Conservation (phyloP, 2,888 invertebrate species). For the Formica aserva region DNA sequence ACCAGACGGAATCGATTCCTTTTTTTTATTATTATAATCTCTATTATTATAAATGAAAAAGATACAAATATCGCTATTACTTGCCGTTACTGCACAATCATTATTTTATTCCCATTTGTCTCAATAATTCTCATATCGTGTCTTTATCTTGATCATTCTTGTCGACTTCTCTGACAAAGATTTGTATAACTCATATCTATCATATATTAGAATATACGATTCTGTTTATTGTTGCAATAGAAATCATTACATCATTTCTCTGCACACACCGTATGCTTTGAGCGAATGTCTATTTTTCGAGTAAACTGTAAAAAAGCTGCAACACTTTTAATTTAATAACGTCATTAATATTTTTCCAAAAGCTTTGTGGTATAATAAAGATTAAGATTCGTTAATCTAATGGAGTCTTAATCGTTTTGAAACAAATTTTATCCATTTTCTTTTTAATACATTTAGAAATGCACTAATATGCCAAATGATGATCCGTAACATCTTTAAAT, state of each 20-base stretch:
- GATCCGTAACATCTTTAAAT: constrained; percentile 39
- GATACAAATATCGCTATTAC: constrained; percentile 54
- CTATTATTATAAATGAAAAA: constrained; percentile 54
- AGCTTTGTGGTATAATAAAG: not conserved
- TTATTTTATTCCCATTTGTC: constrained; percentile 31
- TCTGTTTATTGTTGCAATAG: constrained; percentile 15
- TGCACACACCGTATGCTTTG: not conserved
- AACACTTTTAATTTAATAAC: constrained; percentile 32
- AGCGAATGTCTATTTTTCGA: constrained; percentile 15
- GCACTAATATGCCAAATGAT: constrained; percentile 51
- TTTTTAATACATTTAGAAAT: constrained; percentile 42
- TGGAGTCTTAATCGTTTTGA: constrained; percentile 52
- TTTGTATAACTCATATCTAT: constrained; percentile 6
- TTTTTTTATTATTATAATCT: constrained; percentile 58
- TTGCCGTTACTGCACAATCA: constrained; percentile 50
- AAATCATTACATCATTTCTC: constrained; percentile 17
- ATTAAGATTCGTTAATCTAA: constrained; percentile 8
- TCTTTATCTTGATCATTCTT: constrained; percentile 6
- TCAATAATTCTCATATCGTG: constrained; percentile 11
- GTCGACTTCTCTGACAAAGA: constrained; percentile 18
- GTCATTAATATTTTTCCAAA: not conserved
- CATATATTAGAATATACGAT: constrained; percentile 4
- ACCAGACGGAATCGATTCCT: constrained; percentile 67
- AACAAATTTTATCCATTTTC: constrained; percentile 49
- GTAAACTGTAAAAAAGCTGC: constrained; percentile 10